Conservation (phyloP, 2,888 invertebrate species). For the Hoplodrina ambigua region DNA sequence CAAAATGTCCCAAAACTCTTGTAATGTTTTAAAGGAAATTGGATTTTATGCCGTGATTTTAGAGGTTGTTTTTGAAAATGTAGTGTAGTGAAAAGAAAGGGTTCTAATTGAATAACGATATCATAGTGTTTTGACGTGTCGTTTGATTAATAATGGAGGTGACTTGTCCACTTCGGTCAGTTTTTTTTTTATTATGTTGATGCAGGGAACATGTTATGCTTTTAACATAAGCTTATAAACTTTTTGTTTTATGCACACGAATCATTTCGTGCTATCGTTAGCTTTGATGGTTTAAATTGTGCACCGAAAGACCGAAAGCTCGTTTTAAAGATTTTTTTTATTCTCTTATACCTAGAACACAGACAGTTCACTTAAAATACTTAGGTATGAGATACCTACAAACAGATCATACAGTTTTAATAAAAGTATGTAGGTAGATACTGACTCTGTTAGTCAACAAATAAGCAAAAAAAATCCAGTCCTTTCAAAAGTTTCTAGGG, state of each 20-base stretch:
- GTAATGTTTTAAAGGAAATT: slow-evolving; percentile 26
- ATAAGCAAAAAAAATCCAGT: too few relatives aligned
- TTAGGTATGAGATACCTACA: too few relatives aligned
- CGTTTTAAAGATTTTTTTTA: too few relatives aligned
- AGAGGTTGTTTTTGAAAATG: slow-evolving; percentile 54
- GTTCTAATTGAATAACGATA: slow-evolving; percentile 88
- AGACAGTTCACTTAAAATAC: too few relatives aligned
- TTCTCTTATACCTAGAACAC: too few relatives aligned
- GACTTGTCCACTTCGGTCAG: slow-evolving; percentile 80
- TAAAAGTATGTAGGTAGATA: too few relatives aligned
- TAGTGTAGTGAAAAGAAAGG: slow-evolving; percentile 74
- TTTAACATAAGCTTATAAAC: slow-evolving; percentile 72
- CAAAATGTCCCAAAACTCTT: slow-evolving; percentile 62
- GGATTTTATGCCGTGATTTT: accelerated
- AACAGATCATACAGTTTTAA: too few relatives aligned
- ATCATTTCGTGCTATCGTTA: slow-evolving; percentile 40
- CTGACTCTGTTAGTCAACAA: too few relatives aligned
- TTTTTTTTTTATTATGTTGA: slow-evolving; percentile 81
- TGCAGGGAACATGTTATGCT: slow-evolving; percentile 81
- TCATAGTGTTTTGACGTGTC: slow-evolving; percentile 89
- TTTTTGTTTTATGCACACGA: slow-evolving; percentile 46
- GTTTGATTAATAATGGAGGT: slow-evolving; percentile 89
- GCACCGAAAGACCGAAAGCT: not conserved
- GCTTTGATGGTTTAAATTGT: slow-evolving; percentile 32
- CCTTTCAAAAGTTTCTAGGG: too few relatives aligned